phyloP scores from a whole-genome alignment of 2,113 vertebrate species.

The Xyrauchen texanus region DNA sequence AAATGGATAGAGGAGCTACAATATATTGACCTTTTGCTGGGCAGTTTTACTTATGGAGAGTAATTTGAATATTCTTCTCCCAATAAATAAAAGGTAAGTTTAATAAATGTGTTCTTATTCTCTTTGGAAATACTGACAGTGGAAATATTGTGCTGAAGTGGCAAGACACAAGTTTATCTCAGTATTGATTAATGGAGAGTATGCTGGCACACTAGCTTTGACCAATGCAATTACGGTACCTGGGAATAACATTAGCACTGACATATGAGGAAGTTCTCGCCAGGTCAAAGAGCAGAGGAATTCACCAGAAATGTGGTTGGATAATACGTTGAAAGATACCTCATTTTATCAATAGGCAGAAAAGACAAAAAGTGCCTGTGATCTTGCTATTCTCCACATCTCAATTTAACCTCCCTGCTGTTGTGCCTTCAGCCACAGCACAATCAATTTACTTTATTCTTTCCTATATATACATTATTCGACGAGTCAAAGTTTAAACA shows the following conservation, averaged over 20 bases:
- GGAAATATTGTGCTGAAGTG: background rate
- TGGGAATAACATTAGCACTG: constrained; percentile 26
- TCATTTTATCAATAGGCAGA: constrained; percentile 24
- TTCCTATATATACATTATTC: background rate
- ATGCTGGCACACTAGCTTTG: constrained; percentile 8
- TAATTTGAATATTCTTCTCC: too few species aligned
- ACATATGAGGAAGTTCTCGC: constrained; percentile 19
- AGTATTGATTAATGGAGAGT: constrained; percentile 21
- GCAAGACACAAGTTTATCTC: background rate
- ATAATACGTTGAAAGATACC: constrained; percentile 28
- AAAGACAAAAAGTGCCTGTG: constrained; percentile 2
- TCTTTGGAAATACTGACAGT: background rate
- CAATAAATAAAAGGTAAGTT: too few species aligned
- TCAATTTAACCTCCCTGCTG: background rate
- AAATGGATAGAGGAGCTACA: too few species aligned
- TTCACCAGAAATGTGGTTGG: constrained; percentile 7
- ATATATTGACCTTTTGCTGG: too few species aligned
- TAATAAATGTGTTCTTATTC: too few species aligned
- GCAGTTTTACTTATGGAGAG: too few species aligned
- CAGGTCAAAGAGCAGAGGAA: constrained; percentile 5
- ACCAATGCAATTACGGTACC: constrained; percentile 28
- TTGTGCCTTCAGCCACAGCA: constrained; percentile 8
- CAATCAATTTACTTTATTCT: constrained; percentile 9
- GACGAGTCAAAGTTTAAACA: too few species aligned
- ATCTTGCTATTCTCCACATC: constrained; percentile 15